Conservation (phyloP, 2,797 vertebrate genomes). For the Dryobates pubescens region DNA sequence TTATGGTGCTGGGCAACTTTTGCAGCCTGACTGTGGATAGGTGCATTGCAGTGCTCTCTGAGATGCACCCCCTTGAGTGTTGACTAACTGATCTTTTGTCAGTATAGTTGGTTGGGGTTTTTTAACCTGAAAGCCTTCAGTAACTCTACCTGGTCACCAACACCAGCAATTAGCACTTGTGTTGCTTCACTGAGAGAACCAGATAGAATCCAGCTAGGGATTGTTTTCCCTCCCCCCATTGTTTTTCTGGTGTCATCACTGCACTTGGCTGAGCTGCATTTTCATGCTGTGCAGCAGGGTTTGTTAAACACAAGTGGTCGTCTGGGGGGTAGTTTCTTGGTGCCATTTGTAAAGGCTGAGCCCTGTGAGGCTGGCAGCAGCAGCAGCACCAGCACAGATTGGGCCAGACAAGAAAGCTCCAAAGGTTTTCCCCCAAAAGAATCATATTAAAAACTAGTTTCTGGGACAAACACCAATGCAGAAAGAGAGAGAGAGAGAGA, state of each 20-base stretch:
- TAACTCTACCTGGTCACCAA: conserved; percentile 63
- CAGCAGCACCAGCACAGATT: neutral
- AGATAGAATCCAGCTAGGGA: conserved; percentile 78
- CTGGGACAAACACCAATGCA: neutral
- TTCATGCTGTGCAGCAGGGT: conserved; percentile 64
- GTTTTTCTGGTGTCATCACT: conserved; percentile 69
- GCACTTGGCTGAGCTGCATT: conserved; percentile 72
- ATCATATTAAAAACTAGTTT: neutral
- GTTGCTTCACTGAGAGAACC: conserved; percentile 59
- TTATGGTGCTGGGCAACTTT: conserved; percentile 36
- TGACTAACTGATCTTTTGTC: conserved; percentile 70
- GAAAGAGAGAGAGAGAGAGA: neutral
- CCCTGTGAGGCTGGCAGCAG: conserved; percentile 22
- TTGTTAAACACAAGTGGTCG: conserved; percentile 71
- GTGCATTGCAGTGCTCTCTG: neutral
- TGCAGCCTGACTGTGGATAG: conserved; percentile 47
- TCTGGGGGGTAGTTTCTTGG: conserved; percentile 56
- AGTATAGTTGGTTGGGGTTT: conserved; percentile 25
- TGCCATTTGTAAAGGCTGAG: conserved; percentile 61
- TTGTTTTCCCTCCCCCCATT: neutral
- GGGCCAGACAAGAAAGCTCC: neutral
- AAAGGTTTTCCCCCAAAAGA: neutral
- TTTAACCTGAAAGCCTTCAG: conserved; percentile 37
- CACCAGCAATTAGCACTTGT: conserved; percentile 68
- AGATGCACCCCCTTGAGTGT: conserved; percentile 42